Conservation (phyloP, 2,797 vertebrate species). For the Poecilia velifera region DNA sequence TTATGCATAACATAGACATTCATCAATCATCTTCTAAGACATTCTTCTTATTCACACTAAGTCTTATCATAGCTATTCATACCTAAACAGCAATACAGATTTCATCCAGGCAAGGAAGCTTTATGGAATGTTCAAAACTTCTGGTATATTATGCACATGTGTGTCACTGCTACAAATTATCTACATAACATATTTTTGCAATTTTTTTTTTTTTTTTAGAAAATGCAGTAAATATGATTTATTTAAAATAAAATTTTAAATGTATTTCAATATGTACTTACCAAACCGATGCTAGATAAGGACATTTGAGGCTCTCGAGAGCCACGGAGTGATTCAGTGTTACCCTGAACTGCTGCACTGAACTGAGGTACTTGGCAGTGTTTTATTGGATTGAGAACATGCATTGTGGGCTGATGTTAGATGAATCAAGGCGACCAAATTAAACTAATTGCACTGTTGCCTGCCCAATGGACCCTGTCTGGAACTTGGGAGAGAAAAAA, state of each 20-base stretch:
- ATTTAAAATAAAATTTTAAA: background rate
- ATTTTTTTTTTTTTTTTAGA: background rate
- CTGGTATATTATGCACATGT: background rate
- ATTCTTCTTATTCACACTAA: too few species aligned
- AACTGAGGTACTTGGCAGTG: constrained; percentile 37
- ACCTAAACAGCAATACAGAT: too few species aligned
- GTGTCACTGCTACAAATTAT: background rate
- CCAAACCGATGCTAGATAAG: background rate
- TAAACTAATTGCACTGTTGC: constrained; percentile 76
- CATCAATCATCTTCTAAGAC: too few species aligned
- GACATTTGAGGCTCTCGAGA: constrained; percentile 7
- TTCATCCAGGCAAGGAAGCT: background rate
- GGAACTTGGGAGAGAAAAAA: constrained; percentile 58
- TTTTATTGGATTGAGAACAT: constrained; percentile 61
- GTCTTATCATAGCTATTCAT: too few species aligned
- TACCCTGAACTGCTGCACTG: constrained; percentile 31
- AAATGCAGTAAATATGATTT: background rate
- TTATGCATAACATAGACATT: too few species aligned
- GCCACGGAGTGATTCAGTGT: constrained; percentile 20
- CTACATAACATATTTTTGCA: background rate
- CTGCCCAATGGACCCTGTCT: constrained; percentile 66
- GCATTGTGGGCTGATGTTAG: constrained; percentile 58
- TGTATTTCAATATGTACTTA: background rate
- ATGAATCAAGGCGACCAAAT: constrained; percentile 70
- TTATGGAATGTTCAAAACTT: background rate